A percentile compares a stretch with the other conserved stretches of the same genome.
Evolutionary conservation across 2,113 vertebrate genomes (phyloP).

Genomic region (Aplodontia rufa): DNA sequence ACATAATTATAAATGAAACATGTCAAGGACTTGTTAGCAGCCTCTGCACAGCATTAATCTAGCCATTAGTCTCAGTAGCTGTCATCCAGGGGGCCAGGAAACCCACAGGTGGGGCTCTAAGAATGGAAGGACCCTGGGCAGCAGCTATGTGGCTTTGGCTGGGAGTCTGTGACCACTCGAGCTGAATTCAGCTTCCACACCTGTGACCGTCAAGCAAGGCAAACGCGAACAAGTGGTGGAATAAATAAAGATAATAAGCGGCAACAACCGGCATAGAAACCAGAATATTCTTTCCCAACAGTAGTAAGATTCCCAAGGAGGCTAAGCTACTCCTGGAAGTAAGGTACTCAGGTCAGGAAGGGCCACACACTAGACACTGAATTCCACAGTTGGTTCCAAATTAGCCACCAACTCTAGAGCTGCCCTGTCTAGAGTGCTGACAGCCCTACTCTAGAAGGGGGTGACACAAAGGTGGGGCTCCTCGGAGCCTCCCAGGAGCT

Average conservation of each 20-base stretch:
- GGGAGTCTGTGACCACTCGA: neutral
- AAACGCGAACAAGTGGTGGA: neutral
- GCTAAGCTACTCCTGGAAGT: neutral
- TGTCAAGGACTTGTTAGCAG: slow-evolving; percentile 61
- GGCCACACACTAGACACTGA: neutral
- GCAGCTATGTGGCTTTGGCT: too few relatives aligned
- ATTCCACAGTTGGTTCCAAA: neutral
- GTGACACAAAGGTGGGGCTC: neutral
- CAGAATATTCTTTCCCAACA: neutral
- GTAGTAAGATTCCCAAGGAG: neutral
- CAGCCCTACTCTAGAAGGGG: slow-evolving; percentile 3
- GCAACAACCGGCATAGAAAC: neutral
- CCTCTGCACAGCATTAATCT: slow-evolving; percentile 60
- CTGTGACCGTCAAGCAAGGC: neutral
- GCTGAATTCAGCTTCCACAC: neutral
- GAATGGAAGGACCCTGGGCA: neutral
- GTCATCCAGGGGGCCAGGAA: slow-evolving; percentile 51
- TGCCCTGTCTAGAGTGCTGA: neutral
- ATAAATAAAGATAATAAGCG: neutral
- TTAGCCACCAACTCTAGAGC: neutral
- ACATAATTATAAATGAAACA: slow-evolving; percentile 71
- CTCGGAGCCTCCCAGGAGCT: neutral
- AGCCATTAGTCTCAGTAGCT: slow-evolving; percentile 65
- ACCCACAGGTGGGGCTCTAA: neutral
- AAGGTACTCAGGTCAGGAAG: neutral